Evolutionary conservation across 2,113 vertebrate species (phyloP), one percentile per base, ranked within the genome.

Genomic region (Alces alces): DNA sequence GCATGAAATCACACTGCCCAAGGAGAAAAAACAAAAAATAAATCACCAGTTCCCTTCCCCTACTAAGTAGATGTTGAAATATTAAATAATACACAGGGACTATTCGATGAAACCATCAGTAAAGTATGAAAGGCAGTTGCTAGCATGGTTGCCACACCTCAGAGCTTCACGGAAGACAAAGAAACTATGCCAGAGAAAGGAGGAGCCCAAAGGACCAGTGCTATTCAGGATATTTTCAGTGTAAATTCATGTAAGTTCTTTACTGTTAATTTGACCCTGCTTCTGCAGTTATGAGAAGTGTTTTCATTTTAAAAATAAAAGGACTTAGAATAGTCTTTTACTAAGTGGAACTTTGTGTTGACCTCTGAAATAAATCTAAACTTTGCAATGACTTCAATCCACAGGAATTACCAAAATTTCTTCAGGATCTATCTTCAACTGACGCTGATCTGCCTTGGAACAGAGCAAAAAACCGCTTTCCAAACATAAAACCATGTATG

Each of bases 401-500:
- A 36, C 97, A 99, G 99, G 99, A 99, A 95, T 99, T 99, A 89
- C 99, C 99, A 83, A 99, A 99, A 98, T 99, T 99, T 97, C 99
- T 99, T 98, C 99, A 99, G 97, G 99, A 99, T 98, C 99, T 99
- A 97, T 99, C 99, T 82, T 99, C 99, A 93, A 99, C 99, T 11
- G 99, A 99, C 45, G 99, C 99, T 14, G 99, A 99, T 98, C 99
- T 99, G 60, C 99, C 99, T 73, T 99, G 99, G 99, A 99, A 99
- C 98, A 99, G 99, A 97, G 99, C 99, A 93, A 99, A 99, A 98
- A 99, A 99, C 97, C 99, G 99, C 80, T 99, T 99, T 97, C 99
- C 99, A 89, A 99, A 99, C 98, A 99, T 99, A 98, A 99, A 99
- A 96, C 99, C 99, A 50, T 99, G 99, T 99, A 99, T 61, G 99